A percentile compares a stretch with the other conserved stretches of the same genome.
phyloP scores from a whole-genome alignment of 2,113 vertebrate species.

The Columba livia region DNA sequence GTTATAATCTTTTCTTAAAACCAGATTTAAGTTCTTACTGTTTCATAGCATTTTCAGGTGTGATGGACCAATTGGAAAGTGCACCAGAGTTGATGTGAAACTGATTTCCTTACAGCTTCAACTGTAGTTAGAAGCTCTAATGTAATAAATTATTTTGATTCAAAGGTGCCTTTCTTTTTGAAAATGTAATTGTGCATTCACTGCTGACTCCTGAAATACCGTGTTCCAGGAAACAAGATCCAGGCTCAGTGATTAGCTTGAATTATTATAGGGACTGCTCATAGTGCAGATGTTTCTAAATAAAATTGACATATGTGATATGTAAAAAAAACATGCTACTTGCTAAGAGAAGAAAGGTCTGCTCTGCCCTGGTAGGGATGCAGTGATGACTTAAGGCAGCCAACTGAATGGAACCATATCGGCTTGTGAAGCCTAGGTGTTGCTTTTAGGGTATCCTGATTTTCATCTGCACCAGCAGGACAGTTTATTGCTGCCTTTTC shows the following conservation, averaged over 20 bases:
- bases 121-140: neutral
- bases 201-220: neutral
- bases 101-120: neutral
- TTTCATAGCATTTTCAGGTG: neutral
- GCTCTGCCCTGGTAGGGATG: neutral
- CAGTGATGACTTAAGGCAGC: neutral
- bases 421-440: neutral
- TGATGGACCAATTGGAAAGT: neutral
- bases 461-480: neutral
- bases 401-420: neutral
- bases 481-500: constrained; percentile 28
- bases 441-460: neutral
- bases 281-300: neutral
- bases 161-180: neutral
- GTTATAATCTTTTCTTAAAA: neutral
- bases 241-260: neutral
- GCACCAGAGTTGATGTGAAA: neutral
- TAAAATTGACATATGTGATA: neutral
- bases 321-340: neutral
- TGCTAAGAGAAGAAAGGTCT: neutral
- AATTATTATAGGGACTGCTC: neutral
- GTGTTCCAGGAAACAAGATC: neutral
- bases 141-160: neutral
- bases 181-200: neutral
- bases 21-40: neutral